These are phyloP conservation scores for Ferrisia virgata DNA, from an alignment of 2,888 invertebrate species.

Conservation along the genomic window DNA sequence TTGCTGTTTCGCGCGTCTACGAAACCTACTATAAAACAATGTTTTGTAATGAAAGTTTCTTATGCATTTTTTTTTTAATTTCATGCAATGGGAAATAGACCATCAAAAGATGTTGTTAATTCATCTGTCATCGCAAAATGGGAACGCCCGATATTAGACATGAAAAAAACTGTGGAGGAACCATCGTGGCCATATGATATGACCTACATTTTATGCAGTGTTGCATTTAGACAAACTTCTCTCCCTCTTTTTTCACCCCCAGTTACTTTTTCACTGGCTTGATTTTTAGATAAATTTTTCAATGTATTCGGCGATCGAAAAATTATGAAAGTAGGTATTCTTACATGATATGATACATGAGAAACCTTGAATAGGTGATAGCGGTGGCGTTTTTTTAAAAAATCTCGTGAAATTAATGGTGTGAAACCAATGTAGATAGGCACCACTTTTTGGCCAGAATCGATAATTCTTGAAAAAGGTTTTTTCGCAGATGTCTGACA, in stretches of 20 bases:
- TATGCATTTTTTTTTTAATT: background rate
- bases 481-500: background rate
- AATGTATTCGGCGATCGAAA: background rate
- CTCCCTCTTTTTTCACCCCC: background rate
- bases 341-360: background rate
- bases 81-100: background rate
- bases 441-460: background rate
- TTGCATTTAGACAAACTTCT: conserved; percentile 27
- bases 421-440: background rate
- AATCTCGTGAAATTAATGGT: background rate
- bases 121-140: background rate
- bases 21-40: background rate
- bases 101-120: background rate
- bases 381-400: background rate
- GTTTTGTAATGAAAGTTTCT: background rate
- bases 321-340: background rate
- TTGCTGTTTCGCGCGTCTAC: too few species aligned
- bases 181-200: conserved; percentile 40
- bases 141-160: conserved; percentile 18
- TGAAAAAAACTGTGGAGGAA: conserved; percentile 21
- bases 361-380: too few species aligned
- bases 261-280: background rate
- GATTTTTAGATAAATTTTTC: background rate
- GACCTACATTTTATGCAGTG: conserved; percentile 44
- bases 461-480: background rate